These are phyloP conservation scores for Caenorhabditis sp. DNA, from an alignment of 2,888 invertebrate species.

Conservation along the genomic window DNA sequence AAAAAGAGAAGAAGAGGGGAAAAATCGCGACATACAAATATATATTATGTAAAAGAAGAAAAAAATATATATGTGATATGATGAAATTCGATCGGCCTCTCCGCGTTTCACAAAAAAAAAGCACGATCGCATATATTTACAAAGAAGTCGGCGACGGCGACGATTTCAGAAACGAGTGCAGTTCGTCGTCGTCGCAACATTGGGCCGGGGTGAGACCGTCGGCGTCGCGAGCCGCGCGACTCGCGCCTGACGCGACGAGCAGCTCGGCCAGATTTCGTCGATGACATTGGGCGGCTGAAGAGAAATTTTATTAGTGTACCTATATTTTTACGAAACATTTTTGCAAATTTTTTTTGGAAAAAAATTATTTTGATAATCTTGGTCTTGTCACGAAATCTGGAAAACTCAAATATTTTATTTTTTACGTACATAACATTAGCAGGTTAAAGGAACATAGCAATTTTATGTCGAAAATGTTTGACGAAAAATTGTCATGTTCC, in stretches of 20 bases:
- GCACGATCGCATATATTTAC: neutral
- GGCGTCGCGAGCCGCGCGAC: slow-evolving; percentile 40
- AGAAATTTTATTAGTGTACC: neutral
- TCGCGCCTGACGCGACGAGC: slow-evolving; percentile 48
- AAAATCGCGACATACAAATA: too few relatives aligned
- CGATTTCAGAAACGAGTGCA: neutral
- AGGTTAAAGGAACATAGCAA: too few relatives aligned
- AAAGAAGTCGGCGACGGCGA: too few relatives aligned
- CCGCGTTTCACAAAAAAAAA: slow-evolving; percentile 4
- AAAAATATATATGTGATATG: neutral
- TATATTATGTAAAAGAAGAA: neutral
- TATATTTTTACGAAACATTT: neutral
- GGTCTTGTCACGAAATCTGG: neutral
- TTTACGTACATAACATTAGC: too few relatives aligned
- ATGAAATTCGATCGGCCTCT: slow-evolving; percentile 27
- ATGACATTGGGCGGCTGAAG: slow-evolving; percentile 41
- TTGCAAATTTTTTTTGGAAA: neutral
- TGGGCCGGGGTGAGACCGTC: slow-evolving; percentile 52
- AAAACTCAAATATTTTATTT: too few relatives aligned
- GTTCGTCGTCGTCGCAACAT: slow-evolving; percentile 38
- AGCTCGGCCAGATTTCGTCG: slow-evolving; percentile 47
- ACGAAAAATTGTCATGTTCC: too few relatives aligned
- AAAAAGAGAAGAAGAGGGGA: too few relatives aligned
- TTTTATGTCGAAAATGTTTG: too few relatives aligned
- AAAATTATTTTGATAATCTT: neutral